A percentile compares a stretch with the other conserved stretches of the same genome.
phyloP scores from a whole-genome alignment of 53 echinoderm and acorn worm species.

The Echinometra lucunter region DNA sequence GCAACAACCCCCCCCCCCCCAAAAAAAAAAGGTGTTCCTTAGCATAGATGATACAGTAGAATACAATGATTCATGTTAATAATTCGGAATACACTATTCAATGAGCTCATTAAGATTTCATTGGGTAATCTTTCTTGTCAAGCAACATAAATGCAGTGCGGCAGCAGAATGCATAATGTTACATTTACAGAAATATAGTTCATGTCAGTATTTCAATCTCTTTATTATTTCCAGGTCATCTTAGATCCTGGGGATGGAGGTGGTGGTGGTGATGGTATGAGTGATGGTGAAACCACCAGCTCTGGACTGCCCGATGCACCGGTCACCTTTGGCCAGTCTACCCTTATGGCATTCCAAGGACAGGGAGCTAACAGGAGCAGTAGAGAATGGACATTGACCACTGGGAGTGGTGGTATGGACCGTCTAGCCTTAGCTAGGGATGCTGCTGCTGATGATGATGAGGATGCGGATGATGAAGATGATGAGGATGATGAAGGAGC shows the following conservation, averaged over 20 bases:
- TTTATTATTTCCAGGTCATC: slow-evolving; percentile 29
- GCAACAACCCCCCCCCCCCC: too few relatives aligned
- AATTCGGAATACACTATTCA: too few relatives aligned
- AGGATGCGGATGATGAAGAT: slow-evolving; percentile 52
- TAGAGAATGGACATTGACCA: slow-evolving; percentile 45
- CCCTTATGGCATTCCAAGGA: slow-evolving; percentile 62
- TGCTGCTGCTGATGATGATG: not conserved
- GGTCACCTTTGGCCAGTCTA: slow-evolving; percentile 63
- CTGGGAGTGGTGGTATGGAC: not conserved
- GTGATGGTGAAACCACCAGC: slow-evolving; percentile 81
- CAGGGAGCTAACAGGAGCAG: slow-evolving; percentile 36
- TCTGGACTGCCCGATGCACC: slow-evolving; percentile 47
- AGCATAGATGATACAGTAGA: too few relatives aligned
- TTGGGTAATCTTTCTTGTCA: too few relatives aligned
- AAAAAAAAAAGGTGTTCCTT: too few relatives aligned
- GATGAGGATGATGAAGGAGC: slow-evolving; percentile 35
- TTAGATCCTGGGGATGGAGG: slow-evolving; percentile 95
- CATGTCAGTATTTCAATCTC: not conserved
- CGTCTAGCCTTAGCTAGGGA: not conserved
- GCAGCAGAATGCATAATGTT: too few relatives aligned
- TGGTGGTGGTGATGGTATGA: slow-evolving; percentile 98
- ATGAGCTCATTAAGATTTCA: too few relatives aligned
- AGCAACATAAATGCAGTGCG: too few relatives aligned
- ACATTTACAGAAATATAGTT: too few relatives aligned
- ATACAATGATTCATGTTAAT: too few relatives aligned